Percentiles rank a stretch among this genome's conserved stretches.
Conservation (phyloP, 2,113 vertebrate genomes). For the Sminthopsis crassicaudata region DNA sequence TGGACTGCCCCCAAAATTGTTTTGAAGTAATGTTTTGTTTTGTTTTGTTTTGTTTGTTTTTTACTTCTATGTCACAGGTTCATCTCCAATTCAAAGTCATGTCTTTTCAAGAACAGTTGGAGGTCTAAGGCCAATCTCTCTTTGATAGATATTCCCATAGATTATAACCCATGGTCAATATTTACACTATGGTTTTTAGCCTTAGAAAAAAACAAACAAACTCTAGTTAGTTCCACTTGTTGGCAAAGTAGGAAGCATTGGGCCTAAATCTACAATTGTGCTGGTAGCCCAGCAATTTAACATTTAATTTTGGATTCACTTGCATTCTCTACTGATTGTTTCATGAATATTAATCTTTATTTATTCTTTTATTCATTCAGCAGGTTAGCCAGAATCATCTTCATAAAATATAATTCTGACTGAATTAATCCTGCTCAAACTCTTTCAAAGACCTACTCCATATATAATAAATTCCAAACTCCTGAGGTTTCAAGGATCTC, state of each 20-base stretch:
- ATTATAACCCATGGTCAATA: conserved; percentile 8
- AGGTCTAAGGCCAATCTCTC: background rate
- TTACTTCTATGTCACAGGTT: conserved; percentile 35
- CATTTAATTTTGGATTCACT: conserved; percentile 72
- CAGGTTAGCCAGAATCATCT: background rate
- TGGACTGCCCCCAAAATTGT: background rate
- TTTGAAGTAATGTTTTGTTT: background rate
- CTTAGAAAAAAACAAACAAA: conserved; percentile 41
- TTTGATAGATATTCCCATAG: background rate
- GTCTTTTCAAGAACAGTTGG: background rate
- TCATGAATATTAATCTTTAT: conserved; percentile 70
- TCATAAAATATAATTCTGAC: background rate
- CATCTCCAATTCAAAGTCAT: conserved; percentile 9
- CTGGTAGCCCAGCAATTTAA: conserved; percentile 72
- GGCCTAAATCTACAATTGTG: conserved; percentile 73
- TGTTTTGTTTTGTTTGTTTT: background rate
- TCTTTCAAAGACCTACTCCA: background rate
- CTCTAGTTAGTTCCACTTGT: conserved; percentile 52
- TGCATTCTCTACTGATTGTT: conserved; percentile 77
- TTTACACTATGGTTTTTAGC: conserved; percentile 7
- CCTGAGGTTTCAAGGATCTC: background rate
- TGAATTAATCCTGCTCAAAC: background rate
- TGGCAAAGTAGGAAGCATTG: conserved; percentile 44
- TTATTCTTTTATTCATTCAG: conserved; percentile 63
- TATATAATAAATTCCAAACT: background rate